A percentile compares a stretch with the other conserved stretches of the same genome.
Conservation (phyloP, 2,888 invertebrate genomes). For the Venusia cambrica region DNA sequence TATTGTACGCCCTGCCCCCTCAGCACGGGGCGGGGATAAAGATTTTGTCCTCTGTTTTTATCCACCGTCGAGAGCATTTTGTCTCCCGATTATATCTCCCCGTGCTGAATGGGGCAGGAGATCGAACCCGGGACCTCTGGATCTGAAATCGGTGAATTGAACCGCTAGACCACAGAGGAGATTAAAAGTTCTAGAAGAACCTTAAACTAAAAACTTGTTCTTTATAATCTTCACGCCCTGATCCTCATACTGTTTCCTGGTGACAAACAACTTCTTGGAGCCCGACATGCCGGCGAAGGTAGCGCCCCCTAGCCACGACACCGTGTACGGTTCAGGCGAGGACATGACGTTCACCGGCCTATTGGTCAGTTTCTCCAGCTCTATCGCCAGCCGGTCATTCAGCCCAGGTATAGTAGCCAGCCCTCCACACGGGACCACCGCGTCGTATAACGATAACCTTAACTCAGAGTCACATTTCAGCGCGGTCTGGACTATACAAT, state of each 20-base stretch:
- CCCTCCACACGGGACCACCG: constrained; percentile 56
- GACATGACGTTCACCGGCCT: constrained; percentile 41
- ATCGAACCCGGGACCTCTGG: too few relatives aligned
- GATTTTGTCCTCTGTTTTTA: too few relatives aligned
- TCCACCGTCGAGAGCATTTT: too few relatives aligned
- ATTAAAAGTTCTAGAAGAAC: too few relatives aligned
- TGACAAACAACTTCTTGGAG: constrained; percentile 49
- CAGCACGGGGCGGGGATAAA: too few relatives aligned
- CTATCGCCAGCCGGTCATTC: constrained; percentile 42
- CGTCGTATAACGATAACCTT: constrained; percentile 39
- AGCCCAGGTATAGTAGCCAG: constrained; percentile 50
- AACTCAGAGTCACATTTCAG: constrained; percentile 55
- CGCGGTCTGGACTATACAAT: constrained; percentile 39
- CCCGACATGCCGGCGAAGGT: constrained; percentile 55
- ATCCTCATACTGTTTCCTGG: constrained; percentile 59
- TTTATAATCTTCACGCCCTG: constrained; percentile 54
- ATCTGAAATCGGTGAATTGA: constrained; percentile 26
- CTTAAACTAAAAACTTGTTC: constrained; percentile 45
- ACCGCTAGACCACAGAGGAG: constrained; percentile 8
- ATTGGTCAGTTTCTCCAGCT: constrained; percentile 37
- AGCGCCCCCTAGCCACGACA: constrained; percentile 63
- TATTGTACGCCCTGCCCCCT: too few relatives aligned
- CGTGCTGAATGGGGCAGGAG: too few relatives aligned
- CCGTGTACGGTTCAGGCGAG: constrained; percentile 48
- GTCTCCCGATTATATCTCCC: too few relatives aligned